Evolutionary conservation across 2,113 vertebrate species (phyloP).

Genomic region (Thunnus thynnus): DNA sequence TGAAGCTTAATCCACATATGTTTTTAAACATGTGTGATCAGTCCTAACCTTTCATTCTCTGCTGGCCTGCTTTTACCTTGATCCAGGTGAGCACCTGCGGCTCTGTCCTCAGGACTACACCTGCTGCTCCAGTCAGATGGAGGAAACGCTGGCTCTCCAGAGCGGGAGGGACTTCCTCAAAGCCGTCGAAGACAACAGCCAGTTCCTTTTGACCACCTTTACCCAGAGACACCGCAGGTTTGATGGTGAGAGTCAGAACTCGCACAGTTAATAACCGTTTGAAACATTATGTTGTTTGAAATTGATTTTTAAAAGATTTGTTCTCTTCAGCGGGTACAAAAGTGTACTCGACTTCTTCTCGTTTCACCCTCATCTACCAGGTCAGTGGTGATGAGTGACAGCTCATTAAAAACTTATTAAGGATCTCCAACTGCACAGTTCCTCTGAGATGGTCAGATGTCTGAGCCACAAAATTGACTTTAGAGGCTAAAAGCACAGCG

Average conservation of each 20-base stretch:
- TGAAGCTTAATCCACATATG: background rate
- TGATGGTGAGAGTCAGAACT: constrained; percentile 85
- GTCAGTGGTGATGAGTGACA: constrained; percentile 29
- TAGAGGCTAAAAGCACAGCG: constrained; percentile 19
- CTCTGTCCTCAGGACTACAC: constrained; percentile 92
- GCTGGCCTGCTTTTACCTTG: constrained; percentile 22
- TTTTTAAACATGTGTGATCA: background rate
- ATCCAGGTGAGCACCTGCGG: constrained; percentile 90
- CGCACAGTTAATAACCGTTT: background rate
- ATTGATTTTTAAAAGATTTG: background rate
- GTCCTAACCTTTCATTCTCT: background rate
- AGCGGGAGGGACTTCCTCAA: constrained; percentile 86
- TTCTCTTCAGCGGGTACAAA: background rate
- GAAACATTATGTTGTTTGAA: background rate
- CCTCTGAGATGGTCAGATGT: constrained; percentile 24
- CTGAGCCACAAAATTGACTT: constrained; percentile 16
- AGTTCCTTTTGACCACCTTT: constrained; percentile 89
- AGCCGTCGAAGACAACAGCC: constrained; percentile 87
- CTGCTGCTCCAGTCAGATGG: constrained; percentile 92
- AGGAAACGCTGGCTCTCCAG: constrained; percentile 88
- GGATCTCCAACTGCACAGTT: constrained; percentile 12
- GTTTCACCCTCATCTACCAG: background rate
- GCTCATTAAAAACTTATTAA: constrained; percentile 32
- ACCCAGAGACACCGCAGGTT: constrained; percentile 88
- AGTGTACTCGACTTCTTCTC: background rate